Conservation (phyloP, 2,113 vertebrate species). For the Gymnarchus niloticus region DNA sequence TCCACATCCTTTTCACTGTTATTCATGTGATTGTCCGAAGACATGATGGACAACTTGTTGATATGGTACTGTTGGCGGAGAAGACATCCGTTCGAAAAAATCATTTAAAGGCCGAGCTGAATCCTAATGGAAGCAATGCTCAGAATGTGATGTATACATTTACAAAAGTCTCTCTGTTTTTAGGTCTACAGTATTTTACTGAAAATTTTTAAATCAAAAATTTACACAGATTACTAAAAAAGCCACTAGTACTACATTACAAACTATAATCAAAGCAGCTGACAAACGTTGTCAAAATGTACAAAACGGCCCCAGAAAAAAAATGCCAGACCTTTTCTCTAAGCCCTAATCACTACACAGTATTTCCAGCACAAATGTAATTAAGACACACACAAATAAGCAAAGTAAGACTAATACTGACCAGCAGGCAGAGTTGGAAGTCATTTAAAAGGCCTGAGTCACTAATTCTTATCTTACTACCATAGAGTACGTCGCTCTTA, state of each 20-base stretch:
- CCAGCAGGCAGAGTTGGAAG: neutral
- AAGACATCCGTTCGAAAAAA: neutral
- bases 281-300: neutral
- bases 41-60: constrained; percentile 98
- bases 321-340: too few species aligned
- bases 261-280: neutral
- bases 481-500: constrained; percentile 42
- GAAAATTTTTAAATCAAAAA: too few species aligned
- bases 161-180: neutral
- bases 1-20: constrained; percentile 98
- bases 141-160: too few species aligned
- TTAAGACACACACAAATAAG: neutral
- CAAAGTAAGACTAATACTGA: neutral
- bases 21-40: constrained; percentile 95
- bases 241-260: constrained; percentile 29
- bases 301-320: neutral
- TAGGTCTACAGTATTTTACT: neutral
- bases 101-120: neutral
- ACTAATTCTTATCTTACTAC: neutral
- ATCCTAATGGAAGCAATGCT: too few species aligned
- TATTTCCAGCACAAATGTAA: neutral
- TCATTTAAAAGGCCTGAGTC: neutral
- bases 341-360: neutral
- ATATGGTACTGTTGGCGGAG: constrained; percentile 83
- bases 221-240: constrained; percentile 29